Evolutionary conservation across 2,888 invertebrate genomes (phyloP).

Genomic region (Rhimphoctona megacephalus): DNA sequence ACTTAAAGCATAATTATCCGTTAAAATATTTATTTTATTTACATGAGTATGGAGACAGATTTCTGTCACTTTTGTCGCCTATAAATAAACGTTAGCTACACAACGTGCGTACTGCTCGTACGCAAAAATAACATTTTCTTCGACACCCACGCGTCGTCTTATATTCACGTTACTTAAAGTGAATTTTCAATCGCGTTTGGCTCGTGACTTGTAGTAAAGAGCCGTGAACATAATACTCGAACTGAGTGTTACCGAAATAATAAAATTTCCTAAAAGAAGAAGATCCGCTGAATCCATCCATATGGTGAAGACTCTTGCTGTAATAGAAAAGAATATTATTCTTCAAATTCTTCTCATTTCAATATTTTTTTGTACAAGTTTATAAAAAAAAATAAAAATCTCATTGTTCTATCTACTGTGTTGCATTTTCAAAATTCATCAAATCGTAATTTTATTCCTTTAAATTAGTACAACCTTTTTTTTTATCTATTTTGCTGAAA

Average conservation of each 20-base stretch:
- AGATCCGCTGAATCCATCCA: constrained; percentile 92
- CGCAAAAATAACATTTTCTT: constrained; percentile 56
- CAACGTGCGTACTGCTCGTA: constrained; percentile 15
- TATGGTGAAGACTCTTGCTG: constrained; percentile 93
- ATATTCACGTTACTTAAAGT: background rate
- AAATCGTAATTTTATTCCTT: too few relatives aligned
- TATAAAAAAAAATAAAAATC: too few relatives aligned
- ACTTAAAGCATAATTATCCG: background rate
- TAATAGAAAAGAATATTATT: constrained; percentile 39
- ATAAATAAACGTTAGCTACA: constrained; percentile 25
- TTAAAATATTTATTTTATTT: background rate
- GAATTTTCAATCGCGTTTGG: constrained; percentile 77
- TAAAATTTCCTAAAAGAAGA: constrained; percentile 90
- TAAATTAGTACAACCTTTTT: background rate
- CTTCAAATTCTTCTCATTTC: constrained; percentile 14
- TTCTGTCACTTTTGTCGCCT: constrained; percentile 5
- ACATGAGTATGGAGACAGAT: constrained; percentile 1
- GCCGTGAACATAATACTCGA: constrained; percentile 90
- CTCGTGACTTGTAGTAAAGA: constrained; percentile 87
- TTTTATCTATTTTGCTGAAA: background rate
- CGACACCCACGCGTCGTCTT: background rate
- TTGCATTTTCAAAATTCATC: too few relatives aligned
- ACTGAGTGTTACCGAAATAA: constrained; percentile 90
- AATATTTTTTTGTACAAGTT: constrained; percentile 21
- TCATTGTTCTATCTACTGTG: too few relatives aligned